A percentile compares a stretch with the other conserved stretches of the same genome.
Conservation (phyloP, 1,140 invertebrate species). For the Akabosia matsudoensis region DNA sequence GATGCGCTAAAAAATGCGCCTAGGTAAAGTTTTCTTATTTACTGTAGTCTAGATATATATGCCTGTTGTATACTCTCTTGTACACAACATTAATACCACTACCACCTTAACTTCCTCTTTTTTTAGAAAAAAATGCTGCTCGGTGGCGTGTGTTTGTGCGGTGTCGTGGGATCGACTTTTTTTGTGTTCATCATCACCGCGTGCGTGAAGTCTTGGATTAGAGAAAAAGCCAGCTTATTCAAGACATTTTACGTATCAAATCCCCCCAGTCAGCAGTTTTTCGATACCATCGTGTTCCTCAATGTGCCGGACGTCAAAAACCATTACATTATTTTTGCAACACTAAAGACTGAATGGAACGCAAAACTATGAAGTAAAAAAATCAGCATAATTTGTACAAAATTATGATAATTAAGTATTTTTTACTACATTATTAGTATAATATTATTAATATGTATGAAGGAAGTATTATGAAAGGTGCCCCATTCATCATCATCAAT, state of each 20-base stretch:
- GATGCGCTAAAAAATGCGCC: slow-evolving; percentile 38
- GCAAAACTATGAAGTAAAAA: background rate
- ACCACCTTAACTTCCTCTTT: background rate
- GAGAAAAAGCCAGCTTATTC: background rate
- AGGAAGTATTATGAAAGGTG: background rate
- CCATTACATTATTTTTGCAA: too few species aligned
- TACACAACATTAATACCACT: background rate
- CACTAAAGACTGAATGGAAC: background rate
- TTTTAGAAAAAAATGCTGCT: background rate
- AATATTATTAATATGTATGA: slow-evolving; percentile 1
- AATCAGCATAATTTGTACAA: background rate
- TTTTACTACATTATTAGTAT: background rate
- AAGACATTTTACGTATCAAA: background rate
- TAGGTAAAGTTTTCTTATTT: slow-evolving; percentile 34
- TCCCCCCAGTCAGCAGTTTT: background rate
- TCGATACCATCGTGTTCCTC: too few species aligned
- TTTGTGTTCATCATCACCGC: background rate
- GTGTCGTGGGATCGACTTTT: background rate
- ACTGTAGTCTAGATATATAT: background rate
- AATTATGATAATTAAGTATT: slow-evolving; percentile 5
- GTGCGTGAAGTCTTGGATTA: background rate
- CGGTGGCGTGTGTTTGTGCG: background rate
- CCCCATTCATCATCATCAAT: slow-evolving; percentile 10
- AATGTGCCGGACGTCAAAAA: too few species aligned
- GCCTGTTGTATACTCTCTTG: background rate